Conservation (phyloP, 2,113 vertebrate genomes). For the Picathartes gymnocephalus region DNA sequence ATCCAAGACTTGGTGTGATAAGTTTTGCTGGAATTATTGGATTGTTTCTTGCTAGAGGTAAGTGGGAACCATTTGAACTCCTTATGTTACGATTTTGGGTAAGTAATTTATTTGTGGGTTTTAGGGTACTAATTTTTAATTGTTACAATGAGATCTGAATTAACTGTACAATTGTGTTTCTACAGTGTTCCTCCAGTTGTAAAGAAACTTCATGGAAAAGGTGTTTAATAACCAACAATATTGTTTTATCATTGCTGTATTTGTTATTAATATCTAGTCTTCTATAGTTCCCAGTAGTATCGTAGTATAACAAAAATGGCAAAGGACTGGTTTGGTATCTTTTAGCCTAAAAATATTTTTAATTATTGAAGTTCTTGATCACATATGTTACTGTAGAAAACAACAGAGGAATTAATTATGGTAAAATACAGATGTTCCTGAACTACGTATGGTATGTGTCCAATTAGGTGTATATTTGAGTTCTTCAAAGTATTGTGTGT, state of each 20-base stretch:
- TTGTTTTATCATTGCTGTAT: background rate
- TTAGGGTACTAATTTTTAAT: background rate
- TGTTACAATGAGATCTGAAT: background rate
- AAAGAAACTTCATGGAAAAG: background rate
- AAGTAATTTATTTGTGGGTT: background rate
- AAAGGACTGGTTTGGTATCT: background rate
- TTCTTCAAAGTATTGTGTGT: background rate
- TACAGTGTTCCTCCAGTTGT: background rate
- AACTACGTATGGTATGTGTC: background rate
- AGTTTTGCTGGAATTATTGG: conserved; percentile 90
- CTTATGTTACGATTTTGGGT: background rate
- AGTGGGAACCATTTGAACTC: background rate
- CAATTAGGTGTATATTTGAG: background rate
- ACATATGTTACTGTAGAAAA: background rate
- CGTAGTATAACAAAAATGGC: background rate
- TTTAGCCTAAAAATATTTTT: background rate
- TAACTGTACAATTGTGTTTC: background rate
- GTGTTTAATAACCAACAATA: background rate
- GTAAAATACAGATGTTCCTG: background rate
- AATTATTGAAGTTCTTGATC: background rate
- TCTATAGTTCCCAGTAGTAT: background rate
- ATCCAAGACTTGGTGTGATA: conserved; percentile 85
- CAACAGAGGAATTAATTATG: background rate
- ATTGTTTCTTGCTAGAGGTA: conserved; percentile 88
- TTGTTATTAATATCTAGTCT: background rate